Percentiles rank a stretch among this genome's conserved stretches.
Conservation (phyloP, 2,113 vertebrate genomes). For the Alosa alosa region DNA sequence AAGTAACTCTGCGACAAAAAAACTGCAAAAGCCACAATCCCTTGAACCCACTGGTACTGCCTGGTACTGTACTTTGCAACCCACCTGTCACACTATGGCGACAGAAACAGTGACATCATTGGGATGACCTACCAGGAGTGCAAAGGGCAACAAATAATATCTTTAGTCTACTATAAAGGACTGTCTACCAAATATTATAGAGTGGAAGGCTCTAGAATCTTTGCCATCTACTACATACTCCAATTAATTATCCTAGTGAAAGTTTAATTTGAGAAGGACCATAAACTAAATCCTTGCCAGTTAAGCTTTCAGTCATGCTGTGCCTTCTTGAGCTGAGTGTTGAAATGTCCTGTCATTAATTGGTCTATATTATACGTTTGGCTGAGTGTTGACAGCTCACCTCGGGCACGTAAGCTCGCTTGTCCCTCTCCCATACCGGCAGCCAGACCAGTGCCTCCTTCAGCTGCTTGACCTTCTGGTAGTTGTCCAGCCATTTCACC, state of each 20-base stretch:
- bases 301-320: background rate
- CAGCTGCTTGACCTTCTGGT: conserved; percentile 85
- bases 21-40: background rate
- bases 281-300: too few species aligned
- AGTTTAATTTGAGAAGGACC: too few species aligned
- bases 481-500: conserved; percentile 91
- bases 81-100: background rate
- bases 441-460: conserved; percentile 87
- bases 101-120: background rate
- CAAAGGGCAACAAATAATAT: background rate
- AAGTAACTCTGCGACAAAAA: background rate
- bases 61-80: background rate
- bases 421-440: conserved; percentile 87
- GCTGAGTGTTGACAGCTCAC: conserved; percentile 40
- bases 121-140: background rate
- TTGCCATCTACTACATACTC: too few species aligned
- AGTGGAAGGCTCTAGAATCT: too few species aligned
- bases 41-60: background rate
- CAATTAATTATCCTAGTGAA: too few species aligned
- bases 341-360: background rate
- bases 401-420: conserved; percentile 86
- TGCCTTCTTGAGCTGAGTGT: background rate
- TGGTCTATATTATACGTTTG: background rate
- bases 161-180: too few species aligned
- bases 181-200: too few species aligned